Base-by-base conservation (phyloP, 1,140 invertebrate genomes). In the Oscheius sp. region DNA sequence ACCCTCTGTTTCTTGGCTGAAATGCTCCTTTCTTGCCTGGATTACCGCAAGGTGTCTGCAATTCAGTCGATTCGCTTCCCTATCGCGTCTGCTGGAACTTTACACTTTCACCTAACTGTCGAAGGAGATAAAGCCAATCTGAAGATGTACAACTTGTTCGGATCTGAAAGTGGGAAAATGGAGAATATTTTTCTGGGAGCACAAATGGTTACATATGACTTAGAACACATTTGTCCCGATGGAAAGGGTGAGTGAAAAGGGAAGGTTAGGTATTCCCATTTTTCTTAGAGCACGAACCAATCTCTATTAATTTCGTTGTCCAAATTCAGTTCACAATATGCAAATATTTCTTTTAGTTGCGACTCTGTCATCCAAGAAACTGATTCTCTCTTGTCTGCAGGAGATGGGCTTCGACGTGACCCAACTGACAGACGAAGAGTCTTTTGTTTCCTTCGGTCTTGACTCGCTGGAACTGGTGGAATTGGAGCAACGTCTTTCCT, bases 401-500 rank as follows among this genome's bases (percentile, higher is more conserved):
- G 61, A 63, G 32, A 63, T 63, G 61, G 10, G 35, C 26, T 34
- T 63, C 31, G 61, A 63, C 26, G 29, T 26, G 32, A 38, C 18
- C 32, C 7, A 13, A 10, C 36, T 63, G 15, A 32, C 7, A 13
- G 18, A 18, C 7, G 31, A 29, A 29, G 36, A 63, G 35, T 18
- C 15, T 42, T 63, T 63, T 10, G 36, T 63, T 34, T 63, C 36
- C 31, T 42, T 15, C n/a, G 36, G 61, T n/a, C 31, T 63, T 13
- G 61, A 63, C 61, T 63, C 61, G 10, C 15, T 63, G 61, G 36
- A 38, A 34, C 29, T 35, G 15, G 36, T 63, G 26, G 61, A 63
- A 38, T 32, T 63, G 32, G 61, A 63, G 26, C 36, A 63, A n/a
- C 23, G 36, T n/a, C 10, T 63, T 7, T 36, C 36, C 13, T 32